Base-by-base conservation (phyloP, 1,140 invertebrate species). In the Papilio machaon region DNA sequence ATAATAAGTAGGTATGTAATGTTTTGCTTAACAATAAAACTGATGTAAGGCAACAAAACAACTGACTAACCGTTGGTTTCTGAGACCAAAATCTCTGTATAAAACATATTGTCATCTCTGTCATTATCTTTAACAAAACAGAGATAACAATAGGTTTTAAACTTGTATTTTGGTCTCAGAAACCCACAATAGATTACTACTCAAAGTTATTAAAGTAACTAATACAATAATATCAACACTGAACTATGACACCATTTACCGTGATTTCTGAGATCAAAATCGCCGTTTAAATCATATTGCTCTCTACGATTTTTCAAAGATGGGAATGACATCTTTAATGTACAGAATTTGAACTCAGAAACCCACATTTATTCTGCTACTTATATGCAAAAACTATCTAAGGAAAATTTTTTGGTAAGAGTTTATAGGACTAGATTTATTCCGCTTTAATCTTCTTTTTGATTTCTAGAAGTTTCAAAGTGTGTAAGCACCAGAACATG, bases 401-500 rank as follows among this genome's bases (percentile, higher is more conserved):
- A 67, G n/a, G 10, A 70, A 38, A 70, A 38, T 13, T 64, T 79
- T 79, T 79, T 79, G 77, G 73, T 60, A 80, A 80, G 74, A 82
- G 79, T 43, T 13, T 67, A 43, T 70, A 15, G 15, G 67, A 82
- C 58, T 54, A 82, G 80, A 23, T 38, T 67, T 85, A 92, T 19
- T 90, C 90, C 8, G 89, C 79, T 73, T 92, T 92, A 67, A 80
- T 87, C 11, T 84, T 89, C 81, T 91, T 89, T 79, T 86, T 94
- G 35, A 94, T 92, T 81, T 94, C 91, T 23, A 94, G 82, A 38
- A 94, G 82, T 80, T 94, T 94, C 76, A 94, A 77, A 0, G 89
- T 93, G 52, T 94, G 90, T 0, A 94, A 82, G 43, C 91, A 90
- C 93, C 93, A 94, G 86, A 94, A 93, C 92, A 94, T 94, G 0